A percentile compares a stretch with the other conserved stretches of the same genome.
These are phyloP conservation scores for Aegotheles bennettii DNA, from an alignment of 2,113 vertebrate species.

Conservation along the genomic window DNA sequence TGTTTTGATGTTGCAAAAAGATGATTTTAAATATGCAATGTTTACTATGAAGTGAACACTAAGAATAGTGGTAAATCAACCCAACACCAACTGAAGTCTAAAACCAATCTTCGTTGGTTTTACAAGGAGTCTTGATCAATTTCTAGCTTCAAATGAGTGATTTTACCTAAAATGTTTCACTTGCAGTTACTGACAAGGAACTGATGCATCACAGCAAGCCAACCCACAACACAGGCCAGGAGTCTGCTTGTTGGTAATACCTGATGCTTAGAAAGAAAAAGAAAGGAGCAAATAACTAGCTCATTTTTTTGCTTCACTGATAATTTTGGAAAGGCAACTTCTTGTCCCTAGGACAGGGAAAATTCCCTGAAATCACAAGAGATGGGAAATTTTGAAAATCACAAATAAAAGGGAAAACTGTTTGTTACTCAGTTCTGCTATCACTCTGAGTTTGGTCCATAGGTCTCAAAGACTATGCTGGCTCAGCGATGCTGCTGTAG, in stretches of 20 bases:
- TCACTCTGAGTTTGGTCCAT: background rate
- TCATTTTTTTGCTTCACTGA: background rate
- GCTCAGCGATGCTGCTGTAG: background rate
- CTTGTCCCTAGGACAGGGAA: background rate
- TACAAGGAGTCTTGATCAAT: background rate
- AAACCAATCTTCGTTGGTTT: background rate
- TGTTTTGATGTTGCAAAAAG: background rate
- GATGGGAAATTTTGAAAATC: background rate
- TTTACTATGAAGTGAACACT: background rate
- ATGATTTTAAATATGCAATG: background rate
- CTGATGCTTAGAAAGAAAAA: background rate
- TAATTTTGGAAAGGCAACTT: background rate
- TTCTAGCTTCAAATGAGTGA: background rate
- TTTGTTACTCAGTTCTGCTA: background rate
- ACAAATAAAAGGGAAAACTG: background rate
- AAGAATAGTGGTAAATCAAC: background rate
- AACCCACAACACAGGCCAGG: background rate
- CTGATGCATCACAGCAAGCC: background rate
- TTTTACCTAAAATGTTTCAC: background rate
- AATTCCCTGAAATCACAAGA: background rate
- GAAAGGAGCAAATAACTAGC: background rate
- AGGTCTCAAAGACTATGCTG: background rate
- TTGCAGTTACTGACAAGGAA: background rate
- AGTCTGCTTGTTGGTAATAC: background rate
- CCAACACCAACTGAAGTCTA: rapidly evolving